Evolutionary conservation across 2,888 invertebrate genomes (phyloP).

Genomic region (Tricholauxania praeusta): DNA sequence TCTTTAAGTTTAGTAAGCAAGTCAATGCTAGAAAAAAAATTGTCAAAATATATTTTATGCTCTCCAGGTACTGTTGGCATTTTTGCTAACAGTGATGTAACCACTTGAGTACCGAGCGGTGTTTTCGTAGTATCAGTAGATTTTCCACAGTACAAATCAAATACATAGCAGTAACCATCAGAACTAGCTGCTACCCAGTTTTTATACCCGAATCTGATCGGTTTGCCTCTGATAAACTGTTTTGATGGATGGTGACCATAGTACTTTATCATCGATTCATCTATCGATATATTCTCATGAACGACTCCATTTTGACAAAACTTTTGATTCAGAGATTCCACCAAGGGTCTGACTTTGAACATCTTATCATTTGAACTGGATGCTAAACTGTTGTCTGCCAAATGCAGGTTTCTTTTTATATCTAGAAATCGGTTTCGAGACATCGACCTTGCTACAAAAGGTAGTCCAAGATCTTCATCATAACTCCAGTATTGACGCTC

Average conservation of each 20-base stretch:
- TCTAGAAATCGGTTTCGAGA: constrained; percentile 49
- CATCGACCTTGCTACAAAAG: constrained; percentile 51
- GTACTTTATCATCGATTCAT: too few species aligned
- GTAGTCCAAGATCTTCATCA: constrained; percentile 53
- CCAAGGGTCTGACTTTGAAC: background rate
- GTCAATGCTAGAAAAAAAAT: background rate
- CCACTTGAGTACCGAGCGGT: background rate
- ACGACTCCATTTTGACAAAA: too few species aligned
- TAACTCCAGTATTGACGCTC: constrained; percentile 56
- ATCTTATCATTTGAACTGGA: background rate
- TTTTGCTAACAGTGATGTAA: background rate
- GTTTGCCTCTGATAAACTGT: constrained; percentile 20
- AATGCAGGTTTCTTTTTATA: constrained; percentile 34
- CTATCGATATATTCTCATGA: too few species aligned
- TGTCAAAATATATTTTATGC: background rate
- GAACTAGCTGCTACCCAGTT: too few species aligned
- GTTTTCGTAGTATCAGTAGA: background rate
- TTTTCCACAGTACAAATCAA: constrained; percentile 18
- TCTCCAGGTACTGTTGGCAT: too few species aligned
- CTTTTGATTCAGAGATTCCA: too few species aligned
- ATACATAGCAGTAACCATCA: constrained; percentile 26
- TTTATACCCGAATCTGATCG: constrained; percentile 5
- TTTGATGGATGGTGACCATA: constrained; percentile 5
- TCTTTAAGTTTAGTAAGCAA: background rate
- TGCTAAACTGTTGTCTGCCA: constrained; percentile 27